Base-by-base conservation (phyloP, 2,888 invertebrate species). In the Coelopa pilipes region DNA sequence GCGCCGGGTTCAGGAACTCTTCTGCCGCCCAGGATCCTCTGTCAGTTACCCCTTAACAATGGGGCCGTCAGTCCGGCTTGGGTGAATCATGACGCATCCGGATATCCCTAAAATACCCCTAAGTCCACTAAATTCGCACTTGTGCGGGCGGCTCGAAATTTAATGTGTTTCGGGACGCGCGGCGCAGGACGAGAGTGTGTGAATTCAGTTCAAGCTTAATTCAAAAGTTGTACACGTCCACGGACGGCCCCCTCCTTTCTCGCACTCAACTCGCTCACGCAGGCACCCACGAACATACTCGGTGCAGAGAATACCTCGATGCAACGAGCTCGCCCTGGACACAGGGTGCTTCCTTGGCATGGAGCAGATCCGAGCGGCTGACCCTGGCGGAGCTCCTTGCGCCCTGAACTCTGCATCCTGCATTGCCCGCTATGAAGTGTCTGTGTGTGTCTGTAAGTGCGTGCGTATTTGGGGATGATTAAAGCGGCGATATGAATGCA, bases 401-500 rank as follows among this genome's bases (percentile, higher is more conserved):
- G 45, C 60, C 49, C 21, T 66, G 66, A 72, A 72, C 11, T 65
- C 45, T n/a, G 45, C 65, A 47, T 21, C n/a, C n/a, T 19, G 59
- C n/a, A 17, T 59, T 59, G n/a, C 34, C n/a, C 11, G 4, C n/a
- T 60, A 34, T 60, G 62, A 66, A n/a, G 57, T 45, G 45, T 34
- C 21, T 63, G 34, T 67, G 53, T 62, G 21, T 67, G 47, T 70
- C 21, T 70, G 45, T 65, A 24, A 46, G 66, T 66, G 63, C 55
- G 53, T 21, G 60, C 21, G 70, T 60, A 60, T 59, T 70, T 46
- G 57, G 55, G 62, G 65, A 74, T 73, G 75, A 75, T 75, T 76
- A 67, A 75, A 74, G 67, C 66, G 73, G 47, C 74, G 76, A 72
- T 75, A 76, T 76, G 74, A 76, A 76, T 71, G 70, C 71, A 73